Base-by-base conservation (phyloP, 2,888 invertebrate species). In the Eristalis pertinax region DNA sequence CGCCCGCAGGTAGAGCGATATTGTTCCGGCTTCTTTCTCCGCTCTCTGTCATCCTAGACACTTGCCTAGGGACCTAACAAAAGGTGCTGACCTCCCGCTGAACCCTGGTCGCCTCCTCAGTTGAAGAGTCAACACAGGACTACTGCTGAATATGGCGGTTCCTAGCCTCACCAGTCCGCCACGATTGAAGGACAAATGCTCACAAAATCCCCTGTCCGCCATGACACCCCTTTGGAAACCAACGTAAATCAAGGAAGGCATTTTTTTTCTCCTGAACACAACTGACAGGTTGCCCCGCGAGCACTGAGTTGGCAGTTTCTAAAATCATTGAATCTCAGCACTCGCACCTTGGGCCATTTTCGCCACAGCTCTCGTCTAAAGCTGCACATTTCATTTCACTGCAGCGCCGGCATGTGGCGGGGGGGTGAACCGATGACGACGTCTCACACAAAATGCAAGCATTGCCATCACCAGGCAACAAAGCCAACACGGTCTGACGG, bases 381-480 rank as follows among this genome's bases (percentile, higher is more conserved):
- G 50, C n/a, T 50, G n/a, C 50, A 19, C 50, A 50, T 50, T 50
- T 50, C 50, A 50, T 50, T 8, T 19, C 19, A 50, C 50, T 8
- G 50, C 5, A 50, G 4, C 19, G 50, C 19, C n/a, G 19, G 13
- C 38, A 13, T 38, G 38, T 38, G 38, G 38, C 38, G 13, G 13
- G 50, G 43, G 41, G 41, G 43, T 5, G 4, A 15, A 43, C 15
- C 43, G 15, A 43, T n/a, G n/a, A 43, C n/a, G 19, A 50, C n/a
- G 38, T 38, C 32, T 32, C 38, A 13, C 38, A 62, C 29, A 35
- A 65, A 15, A n/a, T 67, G 24, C 74, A 75, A 65, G 43, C 76
- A 32, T 24, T 38, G 15, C 63, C 19, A 7, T 43, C 56, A 26
- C 22, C 56, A 32, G 13, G 50, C 32, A 32, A n/a, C 13, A 26